Evolutionary conservation across 2,113 vertebrate genomes (phyloP).

Genomic region (Melanostigma gelatinosum): DNA sequence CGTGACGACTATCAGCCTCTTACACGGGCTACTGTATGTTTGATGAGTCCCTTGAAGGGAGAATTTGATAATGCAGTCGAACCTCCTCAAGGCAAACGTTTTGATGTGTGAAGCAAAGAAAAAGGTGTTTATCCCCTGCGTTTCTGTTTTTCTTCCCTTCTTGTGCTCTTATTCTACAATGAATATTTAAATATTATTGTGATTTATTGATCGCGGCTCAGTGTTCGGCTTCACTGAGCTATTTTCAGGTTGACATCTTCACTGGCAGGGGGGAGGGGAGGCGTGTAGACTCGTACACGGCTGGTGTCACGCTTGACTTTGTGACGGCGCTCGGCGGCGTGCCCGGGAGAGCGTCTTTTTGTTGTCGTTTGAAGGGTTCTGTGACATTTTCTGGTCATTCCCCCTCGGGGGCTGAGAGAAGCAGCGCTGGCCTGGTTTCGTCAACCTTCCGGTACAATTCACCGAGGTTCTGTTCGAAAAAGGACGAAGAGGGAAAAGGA

Average conservation of each 20-base stretch:
- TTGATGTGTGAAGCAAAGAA: constrained; percentile 57
- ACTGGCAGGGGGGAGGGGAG: constrained; percentile 29
- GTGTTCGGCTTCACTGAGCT: constrained; percentile 53
- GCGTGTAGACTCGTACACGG: constrained; percentile 29
- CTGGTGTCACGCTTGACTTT: constrained; percentile 57
- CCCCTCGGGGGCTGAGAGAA: constrained; percentile 26
- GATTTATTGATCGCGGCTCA: constrained; percentile 68
- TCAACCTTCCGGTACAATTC: constrained; percentile 42
- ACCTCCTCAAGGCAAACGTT: constrained; percentile 66
- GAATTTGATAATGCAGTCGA: constrained; percentile 55
- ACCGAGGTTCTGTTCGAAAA: constrained; percentile 22
- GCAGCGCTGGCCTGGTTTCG: constrained; percentile 51
- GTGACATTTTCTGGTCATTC: constrained; percentile 65
- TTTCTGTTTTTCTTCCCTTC: background rate
- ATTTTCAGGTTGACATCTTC: constrained; percentile 70
- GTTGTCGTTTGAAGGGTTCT: constrained; percentile 66
- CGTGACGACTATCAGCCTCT: constrained; percentile 64
- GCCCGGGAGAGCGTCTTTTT: constrained; percentile 53
- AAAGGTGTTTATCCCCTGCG: constrained; percentile 44
- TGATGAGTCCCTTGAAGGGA: constrained; percentile 69
- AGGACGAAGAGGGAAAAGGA: background rate
- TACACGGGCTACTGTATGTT: constrained; percentile 71
- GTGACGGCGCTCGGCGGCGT: constrained; percentile 31
- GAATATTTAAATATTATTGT: constrained; percentile 70
- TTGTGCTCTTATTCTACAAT: constrained; percentile 48